Conservation (phyloP, 2,113 vertebrate genomes). For the Platichthys stellatus region DNA sequence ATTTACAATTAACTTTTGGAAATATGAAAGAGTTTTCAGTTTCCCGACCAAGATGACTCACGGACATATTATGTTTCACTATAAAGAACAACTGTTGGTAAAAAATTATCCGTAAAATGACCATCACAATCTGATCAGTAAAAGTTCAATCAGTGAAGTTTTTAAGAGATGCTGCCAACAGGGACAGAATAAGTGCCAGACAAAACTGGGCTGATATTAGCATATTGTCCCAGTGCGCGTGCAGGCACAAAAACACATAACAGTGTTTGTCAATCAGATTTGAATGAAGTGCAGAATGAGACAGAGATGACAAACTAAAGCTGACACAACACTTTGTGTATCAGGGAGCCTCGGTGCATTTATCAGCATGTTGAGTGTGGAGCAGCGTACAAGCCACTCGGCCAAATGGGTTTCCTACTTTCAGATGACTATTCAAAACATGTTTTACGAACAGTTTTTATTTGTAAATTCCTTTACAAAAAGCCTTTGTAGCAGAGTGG, state of each 20-base stretch:
- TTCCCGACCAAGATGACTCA: not conserved
- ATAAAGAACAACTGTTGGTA: not conserved
- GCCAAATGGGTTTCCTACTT: constrained; percentile 20
- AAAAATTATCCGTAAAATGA: not conserved
- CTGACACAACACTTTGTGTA: constrained; percentile 5
- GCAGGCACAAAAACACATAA: constrained; percentile 3
- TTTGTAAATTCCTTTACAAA: constrained; percentile 37
- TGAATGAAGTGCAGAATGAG: constrained; percentile 12
- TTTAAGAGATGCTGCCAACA: constrained; percentile 9
- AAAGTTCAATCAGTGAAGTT: not conserved
- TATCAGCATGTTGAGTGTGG: not conserved
- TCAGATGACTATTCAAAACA: constrained; percentile 18
- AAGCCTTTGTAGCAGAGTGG: not conserved
- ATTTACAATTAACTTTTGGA: no score
- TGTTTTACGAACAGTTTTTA: constrained; percentile 28
- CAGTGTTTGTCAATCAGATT: constrained; percentile 19
- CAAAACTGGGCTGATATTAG: constrained; percentile 22
- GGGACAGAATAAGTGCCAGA: not conserved
- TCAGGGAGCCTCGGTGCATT: constrained; percentile 12
- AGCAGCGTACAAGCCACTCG: constrained; percentile 18
- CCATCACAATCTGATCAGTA: not conserved
- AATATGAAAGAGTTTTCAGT: no score
- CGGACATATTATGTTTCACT: not conserved
- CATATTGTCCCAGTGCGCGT: constrained; percentile 18
- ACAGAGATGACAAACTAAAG: constrained; percentile 29